Base-by-base conservation (phyloP, 2,113 vertebrate genomes). In the Bothrops jararaca region DNA sequence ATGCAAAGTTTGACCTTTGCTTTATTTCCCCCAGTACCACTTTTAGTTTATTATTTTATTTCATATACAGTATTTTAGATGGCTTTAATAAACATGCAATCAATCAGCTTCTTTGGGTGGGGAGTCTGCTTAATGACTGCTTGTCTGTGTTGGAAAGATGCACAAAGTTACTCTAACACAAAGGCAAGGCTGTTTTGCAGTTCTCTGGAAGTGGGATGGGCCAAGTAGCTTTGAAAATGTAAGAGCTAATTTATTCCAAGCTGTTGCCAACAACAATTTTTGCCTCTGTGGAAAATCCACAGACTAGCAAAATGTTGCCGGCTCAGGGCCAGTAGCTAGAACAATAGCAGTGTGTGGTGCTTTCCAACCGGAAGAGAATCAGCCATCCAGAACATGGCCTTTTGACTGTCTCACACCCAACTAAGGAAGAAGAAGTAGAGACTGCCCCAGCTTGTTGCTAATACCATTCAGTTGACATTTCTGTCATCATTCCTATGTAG, bases 231-330 rank as follows among this genome's bases (percentile, higher is more conserved):
- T 56, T 54, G 34, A 48, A 58, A 74, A 88, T 86, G 89, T 91
- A 74, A 88, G 45, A 69, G 22, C 93, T 50, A 0, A 0, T 15
- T 0, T 91, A 1, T 0, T n/a, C 69, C 0, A 0, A 24, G 34
- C 89, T 90, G 64, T 91, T 89, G 92, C 90, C 0, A 1, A 4
- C 29, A 3, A 11, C 90, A 57, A 92, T 95, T 95, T 92, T 91
- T 89, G 85, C 0, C 0, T 88, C 92, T 93, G 93, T 58, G 0
- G 7, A 94, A 95, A 96, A 95, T 95, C 92, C 91, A 94, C 93
- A 56, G 92, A 89, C 60, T 50, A 13, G 88, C 0, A 0, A 95
- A 95, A 94, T 50, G 0, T 0, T 80, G 48, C 92, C 91, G 89
- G 57, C 60, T 20, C 69, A 50, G 34, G 74, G 93, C 90, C 90